Evolutionary conservation across 2,888 invertebrate species (phyloP).

Genomic region (Octonoba sinensis): DNA sequence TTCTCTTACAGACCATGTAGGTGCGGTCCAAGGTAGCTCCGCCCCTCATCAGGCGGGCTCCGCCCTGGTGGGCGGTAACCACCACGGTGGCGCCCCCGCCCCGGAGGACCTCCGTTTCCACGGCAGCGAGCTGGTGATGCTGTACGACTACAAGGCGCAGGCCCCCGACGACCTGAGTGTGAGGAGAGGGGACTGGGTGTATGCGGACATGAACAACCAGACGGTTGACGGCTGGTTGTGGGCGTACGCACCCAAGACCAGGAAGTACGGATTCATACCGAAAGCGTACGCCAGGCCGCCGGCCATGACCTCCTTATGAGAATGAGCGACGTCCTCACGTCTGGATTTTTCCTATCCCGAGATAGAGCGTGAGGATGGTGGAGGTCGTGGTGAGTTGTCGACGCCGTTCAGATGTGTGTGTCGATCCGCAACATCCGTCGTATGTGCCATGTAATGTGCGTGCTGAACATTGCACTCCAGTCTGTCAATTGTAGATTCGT

Average conservation of each 20-base stretch:
- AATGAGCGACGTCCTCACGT: constrained; percentile 37
- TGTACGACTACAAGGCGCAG: constrained; percentile 96
- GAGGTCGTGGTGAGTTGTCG: too few relatives aligned
- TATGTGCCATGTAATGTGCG: too few relatives aligned
- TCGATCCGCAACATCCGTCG: too few relatives aligned
- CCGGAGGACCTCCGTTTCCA: constrained; percentile 82
- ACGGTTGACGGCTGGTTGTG: constrained; percentile 96
- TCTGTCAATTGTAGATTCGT: too few relatives aligned
- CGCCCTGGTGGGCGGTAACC: constrained; percentile 37
- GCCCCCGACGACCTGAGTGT: constrained; percentile 93
- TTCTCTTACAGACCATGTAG: constrained; percentile 37
- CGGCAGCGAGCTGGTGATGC: constrained; percentile 92
- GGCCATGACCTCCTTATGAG: constrained; percentile 86
- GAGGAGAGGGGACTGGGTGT: constrained; percentile 93
- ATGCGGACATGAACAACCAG: constrained; percentile 92
- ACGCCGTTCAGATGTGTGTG: too few relatives aligned
- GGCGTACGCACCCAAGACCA: constrained; percentile 83
- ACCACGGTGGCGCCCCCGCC: constrained; percentile 48
- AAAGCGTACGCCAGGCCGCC: constrained; percentile 93
- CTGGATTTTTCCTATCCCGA: neutral
- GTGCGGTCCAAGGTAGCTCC: constrained; percentile 39
- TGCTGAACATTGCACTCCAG: too few relatives aligned
- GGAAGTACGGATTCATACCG: constrained; percentile 94
- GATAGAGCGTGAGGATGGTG: too few relatives aligned
- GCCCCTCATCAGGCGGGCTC: constrained; percentile 34